Base-by-base conservation (phyloP, 30 jellyfish, hydroid and myxozoan genomes). In the Turritopsis rubra region DNA sequence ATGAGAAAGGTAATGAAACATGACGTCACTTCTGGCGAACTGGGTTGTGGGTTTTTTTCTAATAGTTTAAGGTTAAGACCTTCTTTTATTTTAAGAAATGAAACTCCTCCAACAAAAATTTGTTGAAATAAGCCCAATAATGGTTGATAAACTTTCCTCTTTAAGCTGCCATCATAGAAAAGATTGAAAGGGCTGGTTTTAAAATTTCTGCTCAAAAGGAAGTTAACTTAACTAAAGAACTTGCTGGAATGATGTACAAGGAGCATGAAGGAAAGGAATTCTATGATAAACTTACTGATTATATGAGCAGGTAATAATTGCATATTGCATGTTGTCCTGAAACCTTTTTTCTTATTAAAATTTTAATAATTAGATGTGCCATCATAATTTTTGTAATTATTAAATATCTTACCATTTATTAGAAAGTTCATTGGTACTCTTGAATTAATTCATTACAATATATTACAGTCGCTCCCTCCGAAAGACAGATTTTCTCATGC, bases 301-400 rank as follows among this genome's bases (percentile, higher is more conserved):
- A 87, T 72, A 92, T 92, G 98, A 84, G 95, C 96, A 87, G 96
- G 98, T 92, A 77, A 23, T n/a, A n/a, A n/a, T n/a, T n/a, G n/a
- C n/a, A n/a, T n/a, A n/a, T n/a, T n/a, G n/a, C n/a, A n/a, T n/a
- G n/a, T 18, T 54, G 72, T 54, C 21, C 18, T 54, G 72, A 54
- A 16, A 16, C 21, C 72, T 54, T 54, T 54, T 21, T 16, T 21
- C 72, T 21, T 54, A 16, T 54, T 54, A 18, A 54, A 54, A 18
- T 16, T 16, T 54, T 18, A 18, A 54, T 54, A 54, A 16, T 16
- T 54, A 54, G 18, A 54, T 54, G 18, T 18, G n/a, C n/a, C 73
- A 60, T 18, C 18, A 17, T 17, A 60, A 60, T 17, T 60, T 60
- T 60, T 60, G 72, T 60, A 17, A 17, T 60, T 60, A 17, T 60